These are phyloP conservation scores for Amphimedon queenslandica DNA, from an alignment of 37 sponge, comb jelly and placozoan species.

Conservation along the genomic window DNA sequence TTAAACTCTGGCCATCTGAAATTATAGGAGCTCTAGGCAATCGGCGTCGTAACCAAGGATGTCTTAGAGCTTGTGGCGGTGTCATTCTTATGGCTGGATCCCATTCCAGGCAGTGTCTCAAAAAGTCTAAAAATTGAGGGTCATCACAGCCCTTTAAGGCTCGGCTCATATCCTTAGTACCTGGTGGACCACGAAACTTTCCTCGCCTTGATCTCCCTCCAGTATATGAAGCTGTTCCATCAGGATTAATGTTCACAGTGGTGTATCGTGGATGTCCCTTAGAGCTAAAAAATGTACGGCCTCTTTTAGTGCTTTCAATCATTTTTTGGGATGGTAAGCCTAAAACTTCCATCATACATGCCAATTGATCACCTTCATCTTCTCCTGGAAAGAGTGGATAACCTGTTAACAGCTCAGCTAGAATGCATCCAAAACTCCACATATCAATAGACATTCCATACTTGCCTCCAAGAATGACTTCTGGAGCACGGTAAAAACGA, in stretches of 20 bases:
- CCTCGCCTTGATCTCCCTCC: constrained; percentile 88
- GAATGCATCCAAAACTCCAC: constrained; percentile 98
- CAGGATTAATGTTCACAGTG: constrained; percentile 57
- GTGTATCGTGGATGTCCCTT: constrained; percentile 80
- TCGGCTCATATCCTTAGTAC: constrained; percentile 78
- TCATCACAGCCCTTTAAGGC: constrained; percentile 94
- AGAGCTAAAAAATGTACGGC: constrained; percentile 71
- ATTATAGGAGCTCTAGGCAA: constrained; percentile 38
- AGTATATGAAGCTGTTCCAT: constrained; percentile 57
- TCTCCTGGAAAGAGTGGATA: constrained; percentile 93
- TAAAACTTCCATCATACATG: constrained; percentile 88
- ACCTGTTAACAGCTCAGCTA: constrained; percentile 92
- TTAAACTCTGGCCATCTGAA: constrained; percentile 23
- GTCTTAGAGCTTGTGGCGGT: constrained; percentile 73
- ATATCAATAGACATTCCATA: constrained; percentile 98
- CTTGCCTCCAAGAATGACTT: constrained; percentile 89
- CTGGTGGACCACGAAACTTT: constrained; percentile 78
- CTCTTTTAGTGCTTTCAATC: constrained; percentile 73
- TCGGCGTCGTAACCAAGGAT: constrained; percentile 70
- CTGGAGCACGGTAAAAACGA: constrained; percentile 94
- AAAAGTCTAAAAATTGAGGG: constrained; percentile 78
- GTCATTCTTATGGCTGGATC: constrained; percentile 68
- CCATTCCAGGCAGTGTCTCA: constrained; percentile 65
- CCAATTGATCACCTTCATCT: constrained; percentile 92
- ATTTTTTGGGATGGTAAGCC: constrained; percentile 82